Evolutionary conservation across 1,140 invertebrate species (phyloP).

Genomic region (Drosophila ohnishii): DNA sequence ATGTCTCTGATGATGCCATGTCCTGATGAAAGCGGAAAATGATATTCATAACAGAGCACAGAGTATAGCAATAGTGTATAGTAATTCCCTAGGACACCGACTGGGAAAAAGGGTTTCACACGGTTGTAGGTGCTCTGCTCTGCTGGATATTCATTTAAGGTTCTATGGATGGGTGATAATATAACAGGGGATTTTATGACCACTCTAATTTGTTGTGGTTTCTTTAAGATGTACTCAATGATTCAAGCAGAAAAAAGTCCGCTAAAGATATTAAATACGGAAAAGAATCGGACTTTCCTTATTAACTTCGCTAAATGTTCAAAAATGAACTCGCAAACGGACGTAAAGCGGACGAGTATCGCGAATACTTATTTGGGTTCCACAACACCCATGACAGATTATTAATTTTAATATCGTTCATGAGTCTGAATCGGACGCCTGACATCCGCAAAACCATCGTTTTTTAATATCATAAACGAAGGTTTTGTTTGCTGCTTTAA

Average conservation of each 20-base stretch:
- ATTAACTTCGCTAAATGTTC: no score
- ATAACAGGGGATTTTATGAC: constrained; percentile 11
- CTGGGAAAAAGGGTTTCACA: constrained; percentile 23
- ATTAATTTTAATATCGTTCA: no score
- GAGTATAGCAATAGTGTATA: background rate
- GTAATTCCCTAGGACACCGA: background rate
- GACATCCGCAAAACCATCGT: no score
- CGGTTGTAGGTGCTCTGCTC: constrained; percentile 34
- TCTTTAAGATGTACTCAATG: background rate
- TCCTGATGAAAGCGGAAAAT: background rate
- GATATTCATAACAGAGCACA: constrained; percentile 2
- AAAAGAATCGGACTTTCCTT: no score
- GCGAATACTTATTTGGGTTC: no score
- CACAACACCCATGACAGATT: no score
- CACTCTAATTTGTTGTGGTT: constrained; percentile 30
- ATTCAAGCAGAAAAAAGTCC: background rate
- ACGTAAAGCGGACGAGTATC: no score
- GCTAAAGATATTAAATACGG: no score
- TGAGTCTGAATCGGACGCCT: no score
- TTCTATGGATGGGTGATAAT: background rate
- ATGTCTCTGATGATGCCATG: constrained; percentile 29
- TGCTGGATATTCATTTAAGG: constrained; percentile 11
- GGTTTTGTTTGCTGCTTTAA: no score
- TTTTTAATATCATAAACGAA: no score
- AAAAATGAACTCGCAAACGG: no score